Conservation (phyloP, 1,140 invertebrate genomes). For the Eueides isabella region DNA sequence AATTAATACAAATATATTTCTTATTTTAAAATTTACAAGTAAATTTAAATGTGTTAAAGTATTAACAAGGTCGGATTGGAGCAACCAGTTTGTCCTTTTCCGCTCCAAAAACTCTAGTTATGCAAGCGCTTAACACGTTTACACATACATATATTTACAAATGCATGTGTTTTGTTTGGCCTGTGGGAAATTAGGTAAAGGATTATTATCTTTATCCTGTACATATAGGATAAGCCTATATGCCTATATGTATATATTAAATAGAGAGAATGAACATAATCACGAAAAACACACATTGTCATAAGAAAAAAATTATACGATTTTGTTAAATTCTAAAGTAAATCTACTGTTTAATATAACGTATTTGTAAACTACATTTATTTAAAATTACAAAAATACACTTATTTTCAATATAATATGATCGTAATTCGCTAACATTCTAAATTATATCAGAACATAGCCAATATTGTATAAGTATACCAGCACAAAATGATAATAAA, state of each 20-base stretch:
- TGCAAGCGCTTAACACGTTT: conserved; percentile 50
- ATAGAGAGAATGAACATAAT: background rate
- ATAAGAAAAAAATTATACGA: too few relatives aligned
- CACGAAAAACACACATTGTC: too few relatives aligned
- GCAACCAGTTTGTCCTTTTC: conserved; percentile 67
- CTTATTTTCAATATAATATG: too few relatives aligned
- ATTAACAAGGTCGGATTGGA: conserved; percentile 62
- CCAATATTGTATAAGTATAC: background rate
- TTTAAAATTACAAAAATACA: too few relatives aligned
- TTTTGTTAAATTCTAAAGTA: too few relatives aligned
- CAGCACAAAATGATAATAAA: conserved; percentile 17
- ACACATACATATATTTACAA: conserved; percentile 23
- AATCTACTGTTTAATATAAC: too few relatives aligned
- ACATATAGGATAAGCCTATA: too few relatives aligned
- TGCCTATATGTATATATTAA: background rate
- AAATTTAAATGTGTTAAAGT: background rate
- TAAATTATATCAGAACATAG: conserved; percentile 6
- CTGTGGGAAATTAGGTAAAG: background rate
- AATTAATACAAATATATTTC: conserved; percentile 5
- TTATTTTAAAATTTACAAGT: background rate
- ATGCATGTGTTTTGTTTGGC: conserved; percentile 3
- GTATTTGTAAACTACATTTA: too few relatives aligned
- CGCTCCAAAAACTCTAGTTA: conserved; percentile 75
- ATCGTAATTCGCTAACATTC: background rate
- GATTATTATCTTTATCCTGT: conserved; percentile 1